Conservation (phyloP, 30 jellyfish, hydroid and myxozoan genomes). For the Turritopsis dohrnii region DNA sequence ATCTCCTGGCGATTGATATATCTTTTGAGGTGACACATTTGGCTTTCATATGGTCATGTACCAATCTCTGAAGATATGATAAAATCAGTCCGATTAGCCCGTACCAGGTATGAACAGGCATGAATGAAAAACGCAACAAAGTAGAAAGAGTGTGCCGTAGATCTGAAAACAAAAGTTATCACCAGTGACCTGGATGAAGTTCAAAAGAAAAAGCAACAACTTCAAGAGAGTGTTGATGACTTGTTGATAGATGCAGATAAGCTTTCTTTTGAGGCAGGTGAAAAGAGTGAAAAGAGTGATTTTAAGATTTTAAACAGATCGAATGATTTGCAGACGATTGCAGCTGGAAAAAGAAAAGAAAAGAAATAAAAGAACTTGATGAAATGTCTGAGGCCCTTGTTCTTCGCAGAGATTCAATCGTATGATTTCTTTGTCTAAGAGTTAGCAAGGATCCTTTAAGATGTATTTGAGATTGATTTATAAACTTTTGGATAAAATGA, state of each 20-base stretch:
- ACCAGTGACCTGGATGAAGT: neutral
- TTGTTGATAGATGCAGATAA: neutral
- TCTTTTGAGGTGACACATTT: neutral
- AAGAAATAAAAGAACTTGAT: neutral
- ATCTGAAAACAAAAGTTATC: neutral
- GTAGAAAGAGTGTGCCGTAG: neutral
- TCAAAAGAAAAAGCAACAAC: neutral
- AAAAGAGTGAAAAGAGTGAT: neutral
- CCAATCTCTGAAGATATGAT: neutral
- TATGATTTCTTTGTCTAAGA: no score
- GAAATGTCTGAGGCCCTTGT: neutral
- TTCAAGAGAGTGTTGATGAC: neutral
- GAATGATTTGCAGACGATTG: neutral
- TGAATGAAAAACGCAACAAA: no score
- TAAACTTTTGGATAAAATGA: no score
- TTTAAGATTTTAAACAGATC: neutral
- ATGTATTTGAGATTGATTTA: no score
- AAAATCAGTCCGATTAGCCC: neutral
- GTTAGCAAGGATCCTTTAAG: no score
- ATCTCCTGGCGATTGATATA: constrained; percentile 4
- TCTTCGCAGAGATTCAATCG: neutral
- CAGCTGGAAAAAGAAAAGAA: neutral
- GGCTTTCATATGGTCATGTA: neutral
- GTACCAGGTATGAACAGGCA: neutral
- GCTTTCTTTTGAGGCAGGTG: neutral